phyloP scores from a whole-genome alignment of 1,140 invertebrate species.

The Sitobion miscanthi region DNA sequence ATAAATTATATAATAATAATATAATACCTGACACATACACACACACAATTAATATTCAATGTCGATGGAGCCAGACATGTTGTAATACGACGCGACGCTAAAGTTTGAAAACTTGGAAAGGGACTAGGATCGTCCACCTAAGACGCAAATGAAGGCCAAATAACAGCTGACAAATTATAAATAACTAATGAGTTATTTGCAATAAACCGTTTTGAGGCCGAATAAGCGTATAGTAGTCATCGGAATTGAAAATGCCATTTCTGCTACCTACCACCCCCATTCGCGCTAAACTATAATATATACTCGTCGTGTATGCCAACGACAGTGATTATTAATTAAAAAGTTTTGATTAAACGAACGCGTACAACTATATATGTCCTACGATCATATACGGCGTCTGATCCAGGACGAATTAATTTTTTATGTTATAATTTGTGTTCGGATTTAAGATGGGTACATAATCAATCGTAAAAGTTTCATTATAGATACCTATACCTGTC shows the following conservation, averaged over 20 bases:
- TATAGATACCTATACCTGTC: too few relatives aligned
- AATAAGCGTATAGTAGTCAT: background rate
- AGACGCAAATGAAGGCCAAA: background rate
- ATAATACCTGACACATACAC: too few relatives aligned
- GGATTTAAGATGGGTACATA: background rate
- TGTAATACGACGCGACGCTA: background rate
- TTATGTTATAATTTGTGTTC: background rate
- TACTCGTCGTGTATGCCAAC: background rate
- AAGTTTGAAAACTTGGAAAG: background rate
- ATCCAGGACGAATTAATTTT: background rate
- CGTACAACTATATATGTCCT: background rate
- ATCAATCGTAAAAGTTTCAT: background rate
- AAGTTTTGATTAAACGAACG: constrained; percentile 1
- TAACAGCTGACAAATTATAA: background rate
- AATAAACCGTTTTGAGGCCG: background rate
- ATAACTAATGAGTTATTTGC: background rate
- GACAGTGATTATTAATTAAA: background rate
- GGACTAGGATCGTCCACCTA: background rate
- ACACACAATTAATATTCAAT: background rate
- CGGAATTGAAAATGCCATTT: background rate
- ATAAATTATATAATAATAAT: too few relatives aligned
- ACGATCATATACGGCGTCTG: background rate
- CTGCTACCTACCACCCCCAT: background rate
- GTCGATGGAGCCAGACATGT: background rate
- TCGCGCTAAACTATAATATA: background rate